These are phyloP conservation scores for Odontophorus gujanensis DNA, from an alignment of 2,113 vertebrate genomes.

Conservation along the genomic window DNA sequence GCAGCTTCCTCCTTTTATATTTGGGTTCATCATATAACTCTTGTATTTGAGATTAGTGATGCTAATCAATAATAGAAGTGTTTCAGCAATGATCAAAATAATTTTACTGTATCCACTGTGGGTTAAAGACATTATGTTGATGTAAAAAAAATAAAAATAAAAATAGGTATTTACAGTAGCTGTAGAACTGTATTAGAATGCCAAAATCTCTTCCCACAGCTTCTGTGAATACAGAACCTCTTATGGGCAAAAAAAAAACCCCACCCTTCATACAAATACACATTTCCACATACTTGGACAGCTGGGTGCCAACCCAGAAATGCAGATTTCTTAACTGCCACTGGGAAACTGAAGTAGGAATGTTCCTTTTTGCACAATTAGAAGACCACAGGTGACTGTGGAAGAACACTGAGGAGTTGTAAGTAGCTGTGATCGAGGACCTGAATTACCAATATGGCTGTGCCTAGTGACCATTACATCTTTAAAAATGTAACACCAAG, in stretches of 20 bases:
- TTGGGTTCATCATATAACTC: background rate
- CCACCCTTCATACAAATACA: background rate
- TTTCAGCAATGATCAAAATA: background rate
- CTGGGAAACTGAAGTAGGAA: background rate
- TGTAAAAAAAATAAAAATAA: background rate
- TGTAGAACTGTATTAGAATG: slow-evolving; percentile 6
- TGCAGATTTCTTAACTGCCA: background rate
- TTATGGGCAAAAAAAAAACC: background rate
- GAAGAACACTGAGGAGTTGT: background rate
- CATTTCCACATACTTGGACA: slow-evolving; percentile 33
- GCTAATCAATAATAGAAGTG: background rate
- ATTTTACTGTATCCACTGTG: background rate
- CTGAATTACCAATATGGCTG: background rate
- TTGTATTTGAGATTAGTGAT: background rate
- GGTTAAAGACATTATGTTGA: background rate
- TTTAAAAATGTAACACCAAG: background rate
- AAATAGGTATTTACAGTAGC: slow-evolving; percentile 36
- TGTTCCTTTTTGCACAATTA: background rate
- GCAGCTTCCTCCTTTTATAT: background rate
- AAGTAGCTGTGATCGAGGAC: background rate
- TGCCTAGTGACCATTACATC: background rate
- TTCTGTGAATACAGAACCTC: slow-evolving; percentile 47
- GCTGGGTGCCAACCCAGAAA: background rate
- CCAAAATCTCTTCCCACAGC: slow-evolving; percentile 36
- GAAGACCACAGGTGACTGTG: background rate